These are phyloP conservation scores for Vesta saturnalis DNA, from an alignment of 2,888 invertebrate species.

Conservation along the genomic window DNA sequence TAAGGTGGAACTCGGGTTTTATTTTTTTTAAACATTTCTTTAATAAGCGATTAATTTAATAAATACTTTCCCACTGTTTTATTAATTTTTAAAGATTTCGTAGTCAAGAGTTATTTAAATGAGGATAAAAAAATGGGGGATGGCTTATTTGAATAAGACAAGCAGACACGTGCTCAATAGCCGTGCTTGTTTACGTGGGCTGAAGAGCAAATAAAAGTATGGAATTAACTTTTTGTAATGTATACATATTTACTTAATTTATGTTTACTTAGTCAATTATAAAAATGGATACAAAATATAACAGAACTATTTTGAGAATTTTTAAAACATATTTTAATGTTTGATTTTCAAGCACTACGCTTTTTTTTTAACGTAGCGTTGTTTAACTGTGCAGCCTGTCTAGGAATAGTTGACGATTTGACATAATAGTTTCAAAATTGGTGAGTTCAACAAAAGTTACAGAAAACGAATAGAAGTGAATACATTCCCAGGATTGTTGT, in stretches of 20 bases:
- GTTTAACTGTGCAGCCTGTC: too few relatives aligned
- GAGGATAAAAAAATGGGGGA: constrained; percentile 11
- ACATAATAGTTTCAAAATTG: too few relatives aligned
- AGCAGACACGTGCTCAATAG: constrained; percentile 29
- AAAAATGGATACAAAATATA: too few relatives aligned
- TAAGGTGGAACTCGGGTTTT: constrained; percentile 26
- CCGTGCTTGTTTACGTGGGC: constrained; percentile 22
- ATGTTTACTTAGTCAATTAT: too few relatives aligned
- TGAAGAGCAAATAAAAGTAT: neutral
- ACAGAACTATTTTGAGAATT: too few relatives aligned
- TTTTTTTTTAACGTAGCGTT: too few relatives aligned
- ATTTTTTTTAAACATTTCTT: constrained; percentile 18
- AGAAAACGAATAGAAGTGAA: too few relatives aligned
- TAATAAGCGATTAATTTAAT: constrained; percentile 13
- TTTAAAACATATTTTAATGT: too few relatives aligned
- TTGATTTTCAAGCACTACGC: too few relatives aligned
- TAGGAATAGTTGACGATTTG: too few relatives aligned
- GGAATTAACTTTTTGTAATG: neutral
- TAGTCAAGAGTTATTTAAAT: constrained; percentile 14
- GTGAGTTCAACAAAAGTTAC: too few relatives aligned
- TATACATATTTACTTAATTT: neutral
- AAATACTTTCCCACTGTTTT: constrained; percentile 19
- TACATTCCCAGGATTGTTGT: too few relatives aligned
- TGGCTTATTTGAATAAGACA: constrained; percentile 18
- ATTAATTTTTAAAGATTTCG: constrained; percentile 22